Evolutionary conservation across 1,140 invertebrate genomes (phyloP), one percentile per base, ranked within the genome.

Genomic region (Laupala kohalensis): DNA sequence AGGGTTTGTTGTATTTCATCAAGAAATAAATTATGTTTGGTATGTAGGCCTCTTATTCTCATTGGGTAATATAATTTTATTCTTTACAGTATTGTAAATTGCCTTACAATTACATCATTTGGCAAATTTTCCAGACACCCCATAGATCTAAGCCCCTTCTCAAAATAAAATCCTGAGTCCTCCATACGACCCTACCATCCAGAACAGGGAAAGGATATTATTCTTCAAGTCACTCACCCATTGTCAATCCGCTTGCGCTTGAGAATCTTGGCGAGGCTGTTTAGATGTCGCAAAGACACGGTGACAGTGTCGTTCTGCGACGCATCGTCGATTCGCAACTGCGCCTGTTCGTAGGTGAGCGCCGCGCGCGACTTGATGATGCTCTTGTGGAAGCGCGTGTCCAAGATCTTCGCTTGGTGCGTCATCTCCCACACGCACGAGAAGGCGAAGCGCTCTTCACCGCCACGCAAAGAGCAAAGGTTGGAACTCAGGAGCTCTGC

Each of bases 331-430:
- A 98, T 98, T 73, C 87, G 90, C 65, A 93, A 82, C 80, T 99
- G 97, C 0, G 96, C 97, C 82, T 98, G 91, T 76, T 94, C 94
- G 79, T 99, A 99, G 3, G 95, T 98, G 86, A 98, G 89, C 2
- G 96, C 93, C 67, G 87, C 87, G 78, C 90, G 86, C 0, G 93
- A 94, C 78, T 86, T 84, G 73, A 99, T 99, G 25, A 99, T 89
- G 75, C 94, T 96, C 81, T 99, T 99, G 74, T 88, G 88, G 78
- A 95, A 99, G 74, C 87, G 87, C 6, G 90, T 92, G 23, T 83
- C 81, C 13, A 97, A 78, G 73, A 99, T 90, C 77, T 97, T 90
- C 0, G 95, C 95, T 67, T 96, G 84, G 26, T 86, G 80, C 73
- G 92, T 89, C 74, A 98, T 85, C 81, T 94, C 91, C 96, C 96